Evolutionary conservation across 1,140 invertebrate genomes (phyloP).

Genomic region (Calliphora vicina): DNA sequence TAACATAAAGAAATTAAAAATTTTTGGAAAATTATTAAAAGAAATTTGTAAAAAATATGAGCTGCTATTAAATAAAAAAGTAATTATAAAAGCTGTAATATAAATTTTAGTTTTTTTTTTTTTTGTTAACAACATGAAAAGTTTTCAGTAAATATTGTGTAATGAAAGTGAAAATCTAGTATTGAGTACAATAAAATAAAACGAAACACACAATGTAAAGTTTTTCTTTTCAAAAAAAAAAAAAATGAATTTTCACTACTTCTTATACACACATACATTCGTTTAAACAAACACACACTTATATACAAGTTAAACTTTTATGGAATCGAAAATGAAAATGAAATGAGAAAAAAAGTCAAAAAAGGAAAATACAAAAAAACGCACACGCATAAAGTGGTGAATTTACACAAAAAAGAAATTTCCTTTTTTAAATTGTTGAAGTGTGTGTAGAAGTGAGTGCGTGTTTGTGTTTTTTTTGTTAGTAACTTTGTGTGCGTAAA

Average conservation of each 20-base stretch:
- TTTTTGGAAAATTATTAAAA: neutral
- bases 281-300: neutral
- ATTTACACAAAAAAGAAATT: neutral
- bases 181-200: conserved; percentile 15
- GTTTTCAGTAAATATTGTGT: conserved; percentile 33
- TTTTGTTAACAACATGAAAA: neutral
- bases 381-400: neutral
- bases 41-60: conserved; percentile 8
- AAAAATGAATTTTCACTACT: neutral
- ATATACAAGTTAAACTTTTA: neutral
- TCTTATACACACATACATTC: neutral
- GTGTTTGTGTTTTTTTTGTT: too few relatives aligned
- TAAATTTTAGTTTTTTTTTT: neutral
- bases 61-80: neutral
- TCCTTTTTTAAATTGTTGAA: neutral
- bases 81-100: neutral
- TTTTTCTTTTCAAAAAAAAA: neutral
- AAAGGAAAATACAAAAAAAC: too few relatives aligned
- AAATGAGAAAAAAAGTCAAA: neutral
- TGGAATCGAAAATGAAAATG: neutral
- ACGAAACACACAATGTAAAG: conserved; percentile 20
- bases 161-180: conserved; percentile 34
- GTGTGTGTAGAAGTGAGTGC: too few relatives aligned
- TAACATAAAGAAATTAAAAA: conserved; percentile 6
- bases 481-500: too few relatives aligned